Percentiles rank a stretch among this genome's conserved stretches.
These are phyloP conservation scores for Rafetus swinhoei DNA, from an alignment of 2,113 vertebrate genomes.

Conservation along the genomic window DNA sequence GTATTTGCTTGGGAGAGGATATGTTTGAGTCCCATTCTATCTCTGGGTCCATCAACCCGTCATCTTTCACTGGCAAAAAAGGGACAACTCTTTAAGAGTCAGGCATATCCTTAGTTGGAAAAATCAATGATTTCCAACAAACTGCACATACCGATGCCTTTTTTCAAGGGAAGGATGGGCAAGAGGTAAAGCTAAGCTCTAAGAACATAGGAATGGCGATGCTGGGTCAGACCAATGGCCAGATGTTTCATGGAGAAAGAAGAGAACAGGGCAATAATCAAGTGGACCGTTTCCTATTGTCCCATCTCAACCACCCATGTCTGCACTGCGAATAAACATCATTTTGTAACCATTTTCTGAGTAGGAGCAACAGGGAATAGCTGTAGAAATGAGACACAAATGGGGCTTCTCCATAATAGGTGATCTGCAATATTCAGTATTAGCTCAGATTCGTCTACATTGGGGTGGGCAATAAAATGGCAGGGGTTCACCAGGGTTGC, in stretches of 20 bases:
- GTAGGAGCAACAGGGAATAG: not conserved
- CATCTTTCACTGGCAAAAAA: not conserved
- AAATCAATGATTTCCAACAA: constrained; percentile 6
- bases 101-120: not conserved
- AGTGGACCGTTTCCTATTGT: no score
- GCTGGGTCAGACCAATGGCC: no score
- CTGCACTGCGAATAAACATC: not conserved
- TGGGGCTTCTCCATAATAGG: not conserved
- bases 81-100: not conserved
- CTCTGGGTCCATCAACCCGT: not conserved
- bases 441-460: not conserved
- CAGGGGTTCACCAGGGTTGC: no score
- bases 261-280: no score
- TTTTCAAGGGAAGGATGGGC: not conserved
- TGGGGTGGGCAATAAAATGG: no score
- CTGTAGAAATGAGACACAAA: not conserved
- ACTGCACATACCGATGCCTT: not conserved
- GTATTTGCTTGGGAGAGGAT: not conserved
- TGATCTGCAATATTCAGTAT: not conserved
- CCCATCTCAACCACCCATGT: no score
- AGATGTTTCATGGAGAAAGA: no score
- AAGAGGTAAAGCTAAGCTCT: not conserved
- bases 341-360: not conserved
- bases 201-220: no score
- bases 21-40: not conserved